Base-by-base conservation (phyloP, 1,140 invertebrate species). In the Drosophila sturtevanti region DNA sequence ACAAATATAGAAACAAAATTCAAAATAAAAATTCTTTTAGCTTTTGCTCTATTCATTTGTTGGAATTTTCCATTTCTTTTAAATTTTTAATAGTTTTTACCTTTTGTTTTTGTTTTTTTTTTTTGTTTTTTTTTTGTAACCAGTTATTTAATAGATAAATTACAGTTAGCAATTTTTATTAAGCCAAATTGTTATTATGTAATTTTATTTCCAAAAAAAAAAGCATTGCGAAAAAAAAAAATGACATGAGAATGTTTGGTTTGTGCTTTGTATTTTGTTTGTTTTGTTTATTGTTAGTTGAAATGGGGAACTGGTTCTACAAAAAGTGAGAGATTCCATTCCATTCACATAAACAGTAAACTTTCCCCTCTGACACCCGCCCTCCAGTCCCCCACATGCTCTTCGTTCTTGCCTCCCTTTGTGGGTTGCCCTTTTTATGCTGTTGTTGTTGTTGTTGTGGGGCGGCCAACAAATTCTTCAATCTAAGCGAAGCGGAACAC, bases 401-500 rank as follows among this genome's bases (percentile, higher is more conserved):
- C 3, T 4, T 31, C 7, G 4, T 31, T 31, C 4, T 31, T 31
- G 27, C 27, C 27, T 6, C 7, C 27, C 27, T 31, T 31, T 48
- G 9, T 48, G 2, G 18, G 34, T 35, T 35, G 16, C 41, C 41
- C 41, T 48, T 48, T 48, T 9, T 18, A n/a, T n/a, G n/a, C n/a
- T n/a, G n/a, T n/a, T n/a, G n/a, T n/a, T n/a, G n/a, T n/a, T n/a
- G n/a, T n/a, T n/a, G n/a, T 2, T 4, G 41, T 48, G 41, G 9
- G 9, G 27, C 27, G 4, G 6, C 27, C 6, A 48, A 48, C 41
- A 21, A 44, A 44, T 65, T 69, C 66, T 63, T 38, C 67, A 51
- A 14, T 65, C 62, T 52, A 55, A 85, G 55, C 81, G 62, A 86
- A 75, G 81, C 74, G 81, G 66, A 85, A 85, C 77, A 55, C 59